Conservation (phyloP, 1,140 invertebrate genomes). For the Neodiprion lecontei region DNA sequence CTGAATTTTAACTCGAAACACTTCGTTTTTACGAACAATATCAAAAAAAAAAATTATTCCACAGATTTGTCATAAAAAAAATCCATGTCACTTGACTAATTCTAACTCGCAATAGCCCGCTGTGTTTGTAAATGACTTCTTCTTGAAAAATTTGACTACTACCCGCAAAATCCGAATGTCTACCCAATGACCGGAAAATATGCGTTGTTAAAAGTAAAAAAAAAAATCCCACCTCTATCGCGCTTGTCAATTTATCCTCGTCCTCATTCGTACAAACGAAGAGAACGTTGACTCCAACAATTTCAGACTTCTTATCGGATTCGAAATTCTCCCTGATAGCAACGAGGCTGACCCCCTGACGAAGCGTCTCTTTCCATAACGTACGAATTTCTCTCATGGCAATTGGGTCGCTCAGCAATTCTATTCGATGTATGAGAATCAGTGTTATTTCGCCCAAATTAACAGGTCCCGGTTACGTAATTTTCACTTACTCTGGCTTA, state of each 20-base stretch:
- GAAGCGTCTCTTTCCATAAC: conserved; percentile 36
- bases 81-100: too few relatives aligned
- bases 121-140: too few relatives aligned
- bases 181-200: neutral
- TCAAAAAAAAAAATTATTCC: too few relatives aligned
- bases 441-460: neutral
- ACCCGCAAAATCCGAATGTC: too few relatives aligned
- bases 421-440: conserved; percentile 24
- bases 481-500: conserved; percentile 11
- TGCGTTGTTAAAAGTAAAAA: neutral
- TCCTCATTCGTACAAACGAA: conserved; percentile 32
- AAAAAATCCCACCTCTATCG: neutral
- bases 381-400: conserved; percentile 28
- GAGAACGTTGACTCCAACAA: conserved; percentile 45
- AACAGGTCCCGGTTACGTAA: neutral
- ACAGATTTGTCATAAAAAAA: too few relatives aligned
- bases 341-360: conserved; percentile 39
- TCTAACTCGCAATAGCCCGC: too few relatives aligned
- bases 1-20: too few relatives aligned
- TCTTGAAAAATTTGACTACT: too few relatives aligned
- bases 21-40: too few relatives aligned
- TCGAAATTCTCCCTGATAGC: conserved; percentile 40
- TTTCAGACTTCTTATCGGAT: conserved; percentile 36
- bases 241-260: conserved; percentile 4
- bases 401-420: conserved; percentile 34